phyloP scores from a whole-genome alignment of 2,113 vertebrate species.

The Indri indri region DNA sequence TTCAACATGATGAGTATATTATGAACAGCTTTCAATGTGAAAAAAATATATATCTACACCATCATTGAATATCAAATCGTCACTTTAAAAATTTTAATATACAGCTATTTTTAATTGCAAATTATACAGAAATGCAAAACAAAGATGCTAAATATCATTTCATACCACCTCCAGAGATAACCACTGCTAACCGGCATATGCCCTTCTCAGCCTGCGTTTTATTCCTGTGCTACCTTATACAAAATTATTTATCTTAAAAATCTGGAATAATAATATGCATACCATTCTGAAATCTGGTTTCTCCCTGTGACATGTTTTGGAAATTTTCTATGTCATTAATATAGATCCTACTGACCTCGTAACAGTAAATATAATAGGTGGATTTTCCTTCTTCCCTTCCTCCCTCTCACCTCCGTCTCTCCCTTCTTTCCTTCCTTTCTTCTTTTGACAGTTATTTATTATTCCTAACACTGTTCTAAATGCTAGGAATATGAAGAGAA shows the following conservation, averaged over 20 bases:
- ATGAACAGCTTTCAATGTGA: constrained; percentile 39
- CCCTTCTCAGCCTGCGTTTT: not conserved
- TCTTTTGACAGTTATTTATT: not conserved
- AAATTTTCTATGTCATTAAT: not conserved
- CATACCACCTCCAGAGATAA: not conserved
- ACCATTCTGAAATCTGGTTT: not conserved
- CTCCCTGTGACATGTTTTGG: not conserved
- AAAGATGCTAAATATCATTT: not conserved
- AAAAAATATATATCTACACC: not conserved
- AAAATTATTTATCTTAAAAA: constrained; percentile 8
- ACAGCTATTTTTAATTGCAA: constrained; percentile 37
- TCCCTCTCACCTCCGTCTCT: accelerated
- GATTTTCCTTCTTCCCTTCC: not conserved
- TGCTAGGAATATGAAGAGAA: not conserved
- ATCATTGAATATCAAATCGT: constrained; percentile 23
- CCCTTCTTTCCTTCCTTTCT: not conserved
- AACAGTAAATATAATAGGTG: not conserved
- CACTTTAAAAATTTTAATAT: constrained; percentile 50
- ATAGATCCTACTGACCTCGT: not conserved
- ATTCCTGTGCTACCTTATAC: not conserved
- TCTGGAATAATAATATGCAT: not conserved
- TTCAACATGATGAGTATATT: not conserved
- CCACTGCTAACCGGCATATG: not conserved
- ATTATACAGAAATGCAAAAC: constrained; percentile 29
- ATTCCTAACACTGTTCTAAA: not conserved